Base-by-base conservation (phyloP, 2,797 vertebrate genomes). In the Muscicapa striata region DNA sequence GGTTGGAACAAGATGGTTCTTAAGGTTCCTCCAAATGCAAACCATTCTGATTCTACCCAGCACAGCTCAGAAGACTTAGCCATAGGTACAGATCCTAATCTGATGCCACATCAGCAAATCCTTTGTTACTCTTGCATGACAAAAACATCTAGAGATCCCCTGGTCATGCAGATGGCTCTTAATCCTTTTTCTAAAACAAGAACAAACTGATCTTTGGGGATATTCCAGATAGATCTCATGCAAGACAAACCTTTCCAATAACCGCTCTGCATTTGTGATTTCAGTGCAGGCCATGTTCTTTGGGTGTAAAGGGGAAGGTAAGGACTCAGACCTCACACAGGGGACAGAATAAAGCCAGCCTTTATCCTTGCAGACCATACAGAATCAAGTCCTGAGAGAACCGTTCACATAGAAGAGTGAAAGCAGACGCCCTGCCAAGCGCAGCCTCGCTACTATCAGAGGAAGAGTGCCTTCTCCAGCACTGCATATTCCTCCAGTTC, bases 341-440 rank as follows among this genome's bases (percentile, higher is more conserved):
- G 24, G 59, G 36, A 63, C 67, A 69, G 73, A 54, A 70, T 75
- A 80, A 84, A 93, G 67, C 46, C 61, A 92, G 45, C 70, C 57
- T 97, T 93, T 96, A 95, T 93, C 95, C 43, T 66, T 30, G 36
- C 82, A 92, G 51, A 84, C 40, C 0, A 1, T 66, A 76, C 84
- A 87, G 87, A 66, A 75, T n/a, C 57, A 49, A 43, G 64, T 72
- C 49, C 61, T 11, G 10, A 64, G 66, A 89, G 75, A 93, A 91
- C 68, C 52, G 16, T 95, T 90, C 79, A 69, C 81, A 62, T 23
- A 38, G 48, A 86, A 92, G 62, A 89, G 29, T 27, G 62, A 64
- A 87, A 91, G 62, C 51, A 45, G 8, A 43, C 1, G 8, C n/a
- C 20, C 77, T 45, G 52, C 32, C 0, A 0, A 68, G 62, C 0